Percentiles rank a stretch among this genome's conserved stretches.
Conservation (phyloP, 1,140 invertebrate species). For the Drosophila bifasciata region DNA sequence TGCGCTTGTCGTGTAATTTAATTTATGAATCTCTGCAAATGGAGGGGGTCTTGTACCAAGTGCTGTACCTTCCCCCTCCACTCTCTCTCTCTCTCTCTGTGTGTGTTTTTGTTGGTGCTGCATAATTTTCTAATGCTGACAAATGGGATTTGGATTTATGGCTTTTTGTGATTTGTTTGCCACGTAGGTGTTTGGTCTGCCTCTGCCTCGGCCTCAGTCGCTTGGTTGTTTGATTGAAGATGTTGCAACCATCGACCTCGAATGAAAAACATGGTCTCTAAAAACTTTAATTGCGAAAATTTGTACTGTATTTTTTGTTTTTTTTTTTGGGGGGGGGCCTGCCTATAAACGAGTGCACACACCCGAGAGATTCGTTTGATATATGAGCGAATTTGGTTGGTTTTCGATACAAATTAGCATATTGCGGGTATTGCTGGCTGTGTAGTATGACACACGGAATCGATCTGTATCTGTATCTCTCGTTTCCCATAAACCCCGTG, state of each 20-base stretch:
- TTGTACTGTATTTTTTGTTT: slow-evolving; percentile 38
- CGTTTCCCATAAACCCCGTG: slow-evolving; percentile 25
- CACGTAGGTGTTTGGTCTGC: slow-evolving; percentile 66
- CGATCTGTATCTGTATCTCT: no score
- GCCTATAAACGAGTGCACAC: no score
- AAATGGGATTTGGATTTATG: slow-evolving; percentile 82
- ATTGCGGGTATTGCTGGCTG: no score
- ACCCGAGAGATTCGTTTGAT: no score
- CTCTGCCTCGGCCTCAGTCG: neutral
- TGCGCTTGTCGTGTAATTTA: slow-evolving; percentile 82
- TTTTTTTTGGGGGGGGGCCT: slow-evolving; percentile 19
- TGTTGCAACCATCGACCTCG: slow-evolving; percentile 75
- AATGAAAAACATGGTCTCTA: slow-evolving; percentile 51
- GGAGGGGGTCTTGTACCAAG: slow-evolving; percentile 26
- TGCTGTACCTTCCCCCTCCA: neutral
- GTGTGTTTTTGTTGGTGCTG: slow-evolving; percentile 52
- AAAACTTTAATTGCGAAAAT: slow-evolving; percentile 17
- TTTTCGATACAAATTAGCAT: no score
- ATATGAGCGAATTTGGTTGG: no score
- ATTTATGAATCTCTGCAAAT: slow-evolving; percentile 72
- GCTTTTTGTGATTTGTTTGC: slow-evolving; percentile 54
- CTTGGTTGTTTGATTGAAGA: slow-evolving; percentile 62
- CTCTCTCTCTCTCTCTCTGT: slow-evolving; percentile 20
- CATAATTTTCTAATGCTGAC: slow-evolving; percentile 82
- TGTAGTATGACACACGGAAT: no score